Evolutionary conservation across 2,797 vertebrate species (phyloP), one percentile per base, ranked within the genome.

Genomic region (Trichosurus vulpecula): DNA sequence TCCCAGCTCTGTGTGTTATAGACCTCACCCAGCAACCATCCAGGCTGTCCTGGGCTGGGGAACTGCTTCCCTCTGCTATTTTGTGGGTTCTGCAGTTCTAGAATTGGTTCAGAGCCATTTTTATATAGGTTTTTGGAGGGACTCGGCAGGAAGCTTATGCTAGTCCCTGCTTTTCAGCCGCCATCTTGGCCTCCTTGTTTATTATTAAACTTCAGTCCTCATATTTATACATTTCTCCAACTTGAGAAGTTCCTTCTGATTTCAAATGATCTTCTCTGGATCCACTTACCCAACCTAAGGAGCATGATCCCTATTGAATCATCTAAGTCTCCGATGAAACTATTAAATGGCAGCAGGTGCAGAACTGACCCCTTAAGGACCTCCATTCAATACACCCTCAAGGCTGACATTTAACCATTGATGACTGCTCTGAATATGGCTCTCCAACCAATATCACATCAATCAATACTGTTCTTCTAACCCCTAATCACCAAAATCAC

Each of bases 371-470:
- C 95, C 95, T 52, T 81, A 95, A 97, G 97, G 94, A 95, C 92
- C 41, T 51, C 94, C 47, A 35, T 81, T 97, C 97, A 98, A 96
- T 97, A 97, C 94, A 96, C 96, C 97, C 96, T 54, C 61, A 89
- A 97, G 97, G 95, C 96, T 97, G 98, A 98, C 97, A 96, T 96
- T 96, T 97, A 97, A 95, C 97, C 98, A 97, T 96, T 95, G 97
- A 97, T 97, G 97, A 96, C 94, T 97, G 8, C 52, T 95, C 81
- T 95, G 96, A 96, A 93, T 95, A 90, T 58, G 54, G 93, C 92
- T 81, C 93, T 93, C 96, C 94, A 94, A 96, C 98, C 97, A 97
- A 97, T 53, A 97, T 74, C 94, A 92, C 95, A 94, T 95, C 89
- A 95, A 97, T 98, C 97, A 93, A 96, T 98, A 96, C 66, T 55